A percentile compares a stretch with the other conserved stretches of the same genome.
Evolutionary conservation across 2,797 vertebrate species (phyloP).

Genomic region (Brachyrhaphis roseni): DNA sequence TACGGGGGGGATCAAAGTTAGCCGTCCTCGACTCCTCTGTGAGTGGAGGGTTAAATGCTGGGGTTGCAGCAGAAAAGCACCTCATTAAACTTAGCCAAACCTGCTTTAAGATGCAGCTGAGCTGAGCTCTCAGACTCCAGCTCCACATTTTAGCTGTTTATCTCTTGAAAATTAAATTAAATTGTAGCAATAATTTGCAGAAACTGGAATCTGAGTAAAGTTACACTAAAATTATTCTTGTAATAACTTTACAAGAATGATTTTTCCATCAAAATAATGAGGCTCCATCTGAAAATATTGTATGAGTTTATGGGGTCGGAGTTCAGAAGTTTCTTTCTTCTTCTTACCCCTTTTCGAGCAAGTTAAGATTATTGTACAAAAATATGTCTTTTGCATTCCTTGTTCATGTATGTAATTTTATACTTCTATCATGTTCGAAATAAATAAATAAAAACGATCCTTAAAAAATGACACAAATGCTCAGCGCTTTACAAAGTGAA

Average conservation of each 20-base stretch:
- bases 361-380: too few relatives aligned
- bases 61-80: slow-evolving; percentile 43
- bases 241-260: too few relatives aligned
- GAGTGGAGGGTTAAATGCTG: slow-evolving; percentile 70
- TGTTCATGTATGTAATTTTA: too few relatives aligned
- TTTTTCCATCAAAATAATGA: too few relatives aligned
- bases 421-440: too few relatives aligned
- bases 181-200: background rate
- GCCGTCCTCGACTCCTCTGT: slow-evolving; percentile 37
- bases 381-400: too few relatives aligned
- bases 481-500: background rate
- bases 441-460: background rate
- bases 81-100: slow-evolving; percentile 62
- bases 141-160: slow-evolving; percentile 4
- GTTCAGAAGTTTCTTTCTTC: too few relatives aligned
- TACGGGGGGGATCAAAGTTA: slow-evolving; percentile 57
- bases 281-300: too few relatives aligned
- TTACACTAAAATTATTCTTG: background rate
- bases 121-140: slow-evolving; percentile 5
- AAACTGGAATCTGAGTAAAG: background rate
- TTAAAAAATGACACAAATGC: background rate
- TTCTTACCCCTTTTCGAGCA: too few relatives aligned
- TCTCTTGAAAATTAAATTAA: background rate
- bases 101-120: slow-evolving; percentile 39
- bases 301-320: too few relatives aligned